These are phyloP conservation scores for Patella caerulea DNA, from an alignment of 2,888 invertebrate species.

Conservation along the genomic window DNA sequence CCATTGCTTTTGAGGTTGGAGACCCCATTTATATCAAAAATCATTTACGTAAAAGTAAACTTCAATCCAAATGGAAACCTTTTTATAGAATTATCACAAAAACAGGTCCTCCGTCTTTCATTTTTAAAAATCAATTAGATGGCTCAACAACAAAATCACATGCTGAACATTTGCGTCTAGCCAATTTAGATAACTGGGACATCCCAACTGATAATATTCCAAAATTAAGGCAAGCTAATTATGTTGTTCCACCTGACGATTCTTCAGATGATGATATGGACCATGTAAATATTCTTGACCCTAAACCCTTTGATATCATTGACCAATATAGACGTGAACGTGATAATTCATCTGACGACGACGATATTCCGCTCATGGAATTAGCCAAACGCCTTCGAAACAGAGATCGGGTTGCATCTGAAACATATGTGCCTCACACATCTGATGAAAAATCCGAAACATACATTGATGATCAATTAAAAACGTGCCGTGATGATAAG, in stretches of 20 bases:
- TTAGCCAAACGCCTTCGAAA: conserved; percentile 2
- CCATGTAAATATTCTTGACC: neutral
- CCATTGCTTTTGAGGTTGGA: conserved; percentile 12
- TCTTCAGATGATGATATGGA: neutral
- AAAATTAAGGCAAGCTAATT: conserved; percentile 14
- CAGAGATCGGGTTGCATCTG: neutral
- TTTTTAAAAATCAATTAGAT: conserved; percentile 9
- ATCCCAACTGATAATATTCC: conserved; percentile 16
- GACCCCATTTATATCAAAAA: conserved; percentile 21
- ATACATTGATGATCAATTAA: neutral
- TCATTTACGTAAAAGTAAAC: neutral
- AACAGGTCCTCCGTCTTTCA: too few species aligned
- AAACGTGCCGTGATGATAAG: neutral
- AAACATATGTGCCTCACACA: neutral
- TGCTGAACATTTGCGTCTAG: neutral
- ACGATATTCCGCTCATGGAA: conserved; percentile 15
- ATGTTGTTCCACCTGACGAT: conserved; percentile 24
- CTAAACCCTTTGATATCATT: neutral
- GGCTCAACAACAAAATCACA: neutral
- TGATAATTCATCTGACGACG: conserved; percentile 13
- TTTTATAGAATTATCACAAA: too few species aligned
- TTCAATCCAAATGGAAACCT: neutral
- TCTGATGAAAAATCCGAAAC: neutral
- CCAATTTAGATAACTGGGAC: conserved; percentile 18
- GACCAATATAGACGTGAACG: neutral